Evolutionary conservation across 2,888 invertebrate genomes (phyloP).

Genomic region (Troides helena): DNA sequence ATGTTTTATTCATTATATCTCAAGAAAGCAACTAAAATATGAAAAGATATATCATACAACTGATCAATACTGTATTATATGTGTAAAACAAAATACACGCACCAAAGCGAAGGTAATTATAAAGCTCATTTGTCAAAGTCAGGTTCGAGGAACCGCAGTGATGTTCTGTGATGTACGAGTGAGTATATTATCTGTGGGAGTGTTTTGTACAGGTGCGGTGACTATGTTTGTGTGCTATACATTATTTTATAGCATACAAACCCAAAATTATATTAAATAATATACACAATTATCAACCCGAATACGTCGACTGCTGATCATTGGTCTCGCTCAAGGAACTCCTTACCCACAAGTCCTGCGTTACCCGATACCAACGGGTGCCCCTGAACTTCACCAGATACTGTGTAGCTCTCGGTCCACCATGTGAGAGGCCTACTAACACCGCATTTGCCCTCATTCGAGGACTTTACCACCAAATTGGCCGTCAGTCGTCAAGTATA

Average conservation of each 20-base stretch:
- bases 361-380: too few species aligned
- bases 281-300: too few species aligned
- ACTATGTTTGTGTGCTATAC: background rate
- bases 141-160: conserved; percentile 13
- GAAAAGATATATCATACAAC: background rate
- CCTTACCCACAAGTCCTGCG: too few species aligned
- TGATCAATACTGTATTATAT: background rate
- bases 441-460: too few species aligned
- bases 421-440: too few species aligned
- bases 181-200: conserved; percentile 6
- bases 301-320: too few species aligned
- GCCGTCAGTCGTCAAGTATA: too few species aligned
- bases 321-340: too few species aligned
- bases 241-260: background rate
- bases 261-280: background rate
- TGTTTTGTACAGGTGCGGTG: conserved; percentile 1
- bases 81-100: conserved; percentile 3
- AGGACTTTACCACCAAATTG: too few species aligned
- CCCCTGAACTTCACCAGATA: too few species aligned
- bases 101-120: conserved; percentile 13
- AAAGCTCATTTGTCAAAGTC: conserved; percentile 25
- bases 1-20: background rate
- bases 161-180: conserved; percentile 2
- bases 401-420: too few species aligned
- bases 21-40: background rate